Base-by-base conservation (phyloP, 2,888 invertebrate genomes). In the Neoascia interrupta region DNA sequence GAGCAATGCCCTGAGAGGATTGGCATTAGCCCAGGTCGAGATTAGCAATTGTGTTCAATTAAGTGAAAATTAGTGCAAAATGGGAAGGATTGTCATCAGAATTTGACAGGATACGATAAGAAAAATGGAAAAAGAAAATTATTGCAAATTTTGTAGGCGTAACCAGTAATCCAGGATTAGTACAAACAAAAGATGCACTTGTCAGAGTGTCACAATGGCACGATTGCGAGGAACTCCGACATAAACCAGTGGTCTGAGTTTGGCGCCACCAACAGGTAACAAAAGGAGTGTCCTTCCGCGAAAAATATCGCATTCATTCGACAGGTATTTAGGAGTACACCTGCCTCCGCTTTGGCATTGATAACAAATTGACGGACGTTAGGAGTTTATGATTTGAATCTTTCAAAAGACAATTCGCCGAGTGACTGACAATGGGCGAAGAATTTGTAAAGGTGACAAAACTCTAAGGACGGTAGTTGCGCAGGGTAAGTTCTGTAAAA, bases 31-130 rank as follows among this genome's bases (percentile, higher is more conserved):
- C 41, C 13, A 10, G 60, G 45, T 54, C 60, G 34, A 72, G 76
- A 76, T 76, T 72, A 64, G 26, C 53, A 64, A 66, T 76, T 76
- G 72, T 70, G 21, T 60, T 51, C 70, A 72, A 76, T 76, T 76
- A 66, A 49, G 21, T n/a, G 23, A 54, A 72, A 76, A 76, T 72
- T 76, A 66, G 64, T 54, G 13, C 64, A 72, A 60, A 72, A 64
- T 70, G 37, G 45, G 39, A 70, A 26, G 45, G 64, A 64, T 64
- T 69, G 37, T 39, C 19, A 34, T 63, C 47, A 23, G 43, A 11
- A 43, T 64, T 66, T 66, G 15, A 13, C 31, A 19, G 21, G 19
- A 16, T 21, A 39, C 8, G n/a, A n/a, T n/a, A 5, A 3, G n/a
- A 26, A 31, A 13, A 28, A 31, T 28, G 26, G 26, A 8, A 5